Evolutionary conservation across 2,888 invertebrate genomes (phyloP), one percentile per base, ranked within the genome.

Genomic region (Pantelozetes paolii): DNA sequence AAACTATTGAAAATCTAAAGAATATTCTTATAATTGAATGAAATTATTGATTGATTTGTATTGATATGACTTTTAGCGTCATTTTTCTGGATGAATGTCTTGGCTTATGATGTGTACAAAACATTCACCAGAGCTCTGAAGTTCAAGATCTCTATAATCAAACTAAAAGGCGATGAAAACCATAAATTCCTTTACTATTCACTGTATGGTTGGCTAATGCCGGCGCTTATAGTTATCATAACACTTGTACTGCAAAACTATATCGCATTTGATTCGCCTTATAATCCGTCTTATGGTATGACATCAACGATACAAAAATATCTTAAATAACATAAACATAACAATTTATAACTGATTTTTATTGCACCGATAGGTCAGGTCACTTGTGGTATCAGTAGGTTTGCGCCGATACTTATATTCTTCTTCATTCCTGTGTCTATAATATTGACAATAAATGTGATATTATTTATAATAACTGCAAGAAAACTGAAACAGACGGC

Each of bases 181-280:
- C 28, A 30, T 23, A 73, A 77, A 48, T 77, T 76, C 54, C 11
- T 71, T 1, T 32, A 79, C 59, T 83, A 82, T 77, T 79, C 80
- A 15, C 28, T 80, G 0, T 84, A 83, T 77, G 82, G 82, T 9
- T 84, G 84, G 84, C 77, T 80, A 0, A 71, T 79, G 0, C 83
- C 84, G 0, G 73, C 80, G 0, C 3, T 81, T 1, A 80, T 84
- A 20, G 80, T 80, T 2, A 67, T 74, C 2, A 71, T 74, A 5
- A 71, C 78, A 36, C 36, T 64, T 9, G 18, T 40, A 64, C 1
- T 64, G 13, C 64, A 64, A 18, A 9, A n/a, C 2, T 30, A 36
- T 20, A 6, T 20, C 30, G 67, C 18, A 80, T 80, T 71, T 77
- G 79, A 36, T 67, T 79, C 18, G 81, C 81, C 5, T 77, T 83